Percentiles rank a stretch among this genome's conserved stretches.
Conservation (phyloP, 2,797 vertebrate genomes). For the Catharus ustulatus region DNA sequence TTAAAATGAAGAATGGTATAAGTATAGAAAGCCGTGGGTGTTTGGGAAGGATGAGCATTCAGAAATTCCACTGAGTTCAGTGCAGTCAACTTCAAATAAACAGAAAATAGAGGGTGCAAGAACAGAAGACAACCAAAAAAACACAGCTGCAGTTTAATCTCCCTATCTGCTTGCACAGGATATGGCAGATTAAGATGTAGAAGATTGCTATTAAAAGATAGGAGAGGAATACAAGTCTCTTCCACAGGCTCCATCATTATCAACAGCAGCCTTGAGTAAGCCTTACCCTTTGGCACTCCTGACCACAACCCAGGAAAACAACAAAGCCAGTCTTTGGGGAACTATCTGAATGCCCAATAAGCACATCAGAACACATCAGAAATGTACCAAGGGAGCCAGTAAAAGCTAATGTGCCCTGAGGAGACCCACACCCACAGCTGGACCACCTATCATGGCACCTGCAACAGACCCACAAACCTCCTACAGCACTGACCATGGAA, state of each 20-base stretch:
- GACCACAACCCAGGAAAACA: background rate
- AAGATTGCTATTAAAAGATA: background rate
- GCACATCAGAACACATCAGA: background rate
- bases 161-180: background rate
- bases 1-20: background rate
- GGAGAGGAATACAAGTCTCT: background rate
- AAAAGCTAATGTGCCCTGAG: background rate
- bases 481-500: rapidly evolving
- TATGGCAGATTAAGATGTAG: background rate
- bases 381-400: background rate
- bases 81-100: background rate
- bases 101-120: background rate
- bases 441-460: background rate
- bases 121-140: background rate
- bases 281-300: background rate
- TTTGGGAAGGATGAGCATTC: background rate
- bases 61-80: background rate
- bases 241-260: background rate
- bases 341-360: background rate
- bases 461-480: background rate
- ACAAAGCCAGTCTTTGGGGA: background rate
- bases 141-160: background rate
- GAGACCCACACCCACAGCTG: background rate
- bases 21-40: background rate
- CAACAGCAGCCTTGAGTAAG: background rate